phyloP scores from a whole-genome alignment of 2,888 invertebrate species.

The Nymphalis urticae region DNA sequence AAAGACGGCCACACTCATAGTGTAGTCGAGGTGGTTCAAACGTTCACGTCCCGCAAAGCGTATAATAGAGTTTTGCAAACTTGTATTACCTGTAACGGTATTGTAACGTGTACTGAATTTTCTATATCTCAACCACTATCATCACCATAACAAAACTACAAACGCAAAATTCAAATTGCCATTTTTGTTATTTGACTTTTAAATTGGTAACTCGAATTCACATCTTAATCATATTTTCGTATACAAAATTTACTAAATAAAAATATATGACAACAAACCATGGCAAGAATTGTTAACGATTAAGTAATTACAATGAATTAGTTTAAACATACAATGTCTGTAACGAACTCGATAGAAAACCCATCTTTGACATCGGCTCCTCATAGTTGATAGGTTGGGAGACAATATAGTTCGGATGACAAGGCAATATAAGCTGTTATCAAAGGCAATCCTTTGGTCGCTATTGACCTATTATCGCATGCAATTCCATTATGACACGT shows the following conservation, averaged over 20 bases:
- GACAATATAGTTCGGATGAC: slow-evolving; percentile 1
- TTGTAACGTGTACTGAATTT: slow-evolving; percentile 7
- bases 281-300: too few species aligned
- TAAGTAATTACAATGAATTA: too few species aligned
- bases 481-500: neutral
- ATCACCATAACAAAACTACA: too few species aligned
- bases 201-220: too few species aligned
- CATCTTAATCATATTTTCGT: too few species aligned
- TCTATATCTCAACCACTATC: neutral
- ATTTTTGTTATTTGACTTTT: too few species aligned
- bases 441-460: slow-evolving; percentile 12
- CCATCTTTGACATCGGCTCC: too few species aligned
- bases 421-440: slow-evolving; percentile 8
- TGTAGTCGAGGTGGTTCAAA: neutral
- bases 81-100: neutral
- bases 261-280: too few species aligned
- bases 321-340: too few species aligned
- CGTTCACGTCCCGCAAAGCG: slow-evolving; percentile 1
- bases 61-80: slow-evolving; percentile 2
- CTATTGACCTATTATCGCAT: slow-evolving; percentile 3
- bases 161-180: too few species aligned
- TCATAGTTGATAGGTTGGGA: neutral
- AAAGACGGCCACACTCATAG: slow-evolving; percentile 7
- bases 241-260: too few species aligned
- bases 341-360: too few species aligned